Evolutionary conservation across 1,140 invertebrate species (phyloP), one percentile per base, ranked within the genome.

Genomic region (Arctopsyche grandis): DNA sequence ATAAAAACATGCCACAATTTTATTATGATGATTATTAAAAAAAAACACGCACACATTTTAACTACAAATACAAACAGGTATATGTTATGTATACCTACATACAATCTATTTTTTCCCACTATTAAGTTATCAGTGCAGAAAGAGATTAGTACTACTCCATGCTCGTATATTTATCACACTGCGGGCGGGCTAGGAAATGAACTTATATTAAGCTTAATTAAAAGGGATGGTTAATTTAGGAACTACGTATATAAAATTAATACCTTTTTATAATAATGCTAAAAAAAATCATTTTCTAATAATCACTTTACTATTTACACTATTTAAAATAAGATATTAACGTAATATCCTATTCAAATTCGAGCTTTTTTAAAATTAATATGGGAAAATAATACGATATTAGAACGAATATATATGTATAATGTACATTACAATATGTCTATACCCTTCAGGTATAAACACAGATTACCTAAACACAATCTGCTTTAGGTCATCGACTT

Each of bases 161-260:
- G 48, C 3, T 52, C 48, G 48, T 52, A 16, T 52, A 52, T 52
- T 52, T 52, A 52, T 52, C 48, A 52, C 48, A 16, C 48, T 52
- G 48, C 48, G 48, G 48, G 48, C 16, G 48, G 48, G 48, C 48
- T 52, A 12, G 48, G 48, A 52, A 52, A 52, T 16, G 48, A 52
- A 52, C 48, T 52, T 52, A 52, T 52, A 52, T 52, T 52, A 52
- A 52, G 48, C 48, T 52, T 52, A 52, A 52, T 52, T 52, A 52
- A 52, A 52, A 52, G 48, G 12, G 48, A 16, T 52, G 48, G 48
- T 52, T 52, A 52, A 52, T 52, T 52, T 52, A 52, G 48, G 10
- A 52, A 52, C 48, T 52, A 52, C 29, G 29, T 38, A 38, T 38
- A 38, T 7, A 38, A 38, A 38, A 38, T 38, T 38, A 4, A 38